Evolutionary conservation across 2,797 vertebrate genomes (phyloP), one percentile per base, ranked within the genome.

Genomic region (Acestrorhynchus altus): DNA sequence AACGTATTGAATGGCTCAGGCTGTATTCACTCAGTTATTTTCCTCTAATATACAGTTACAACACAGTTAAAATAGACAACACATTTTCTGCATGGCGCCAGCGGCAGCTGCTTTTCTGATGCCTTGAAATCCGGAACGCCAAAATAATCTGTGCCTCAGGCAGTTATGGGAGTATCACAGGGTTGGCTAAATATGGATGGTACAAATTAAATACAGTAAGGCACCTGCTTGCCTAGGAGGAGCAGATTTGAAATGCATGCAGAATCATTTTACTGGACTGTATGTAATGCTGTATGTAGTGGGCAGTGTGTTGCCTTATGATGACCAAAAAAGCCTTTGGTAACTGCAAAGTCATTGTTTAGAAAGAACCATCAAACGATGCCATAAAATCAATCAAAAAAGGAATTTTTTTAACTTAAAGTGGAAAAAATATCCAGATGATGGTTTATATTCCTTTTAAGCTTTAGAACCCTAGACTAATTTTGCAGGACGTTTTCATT

Each of bases 21-120:
- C 12, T 46, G 68, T 86, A 68, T 67, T 26, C 68, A 59, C 61
- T 76, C 31, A 20, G 52, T 11, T 42, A 76, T 81, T 81, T 81
- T 40, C 15, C 67, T 60, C 47, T 71, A 83, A 84, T 90, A 91
- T 93, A 88, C 77, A 70, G 88, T 92, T 93, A 89, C 91, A 78
- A 66, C 83, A 81, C 86, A 87, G 87, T 89, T 88, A 90, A 93
- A 93, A 93, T 92, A 93, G 92, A 88, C 78, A 70, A 66, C 9
- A 71, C 52, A 75, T 85, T 88, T 87, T 79, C 68, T 69, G 59
- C 35, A 7, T 81, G 92, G 89, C 89, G 87, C 89, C 90, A 84
- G 13, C 76, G 80, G 87, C 93, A 93, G 91, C 92, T 92, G 92
- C 83, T 91, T 78, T 67, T 39, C 54, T 44, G 78, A 77, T 83